Base-by-base conservation (phyloP, 2,113 vertebrate genomes). In the Beaufortia kweichowensis region DNA sequence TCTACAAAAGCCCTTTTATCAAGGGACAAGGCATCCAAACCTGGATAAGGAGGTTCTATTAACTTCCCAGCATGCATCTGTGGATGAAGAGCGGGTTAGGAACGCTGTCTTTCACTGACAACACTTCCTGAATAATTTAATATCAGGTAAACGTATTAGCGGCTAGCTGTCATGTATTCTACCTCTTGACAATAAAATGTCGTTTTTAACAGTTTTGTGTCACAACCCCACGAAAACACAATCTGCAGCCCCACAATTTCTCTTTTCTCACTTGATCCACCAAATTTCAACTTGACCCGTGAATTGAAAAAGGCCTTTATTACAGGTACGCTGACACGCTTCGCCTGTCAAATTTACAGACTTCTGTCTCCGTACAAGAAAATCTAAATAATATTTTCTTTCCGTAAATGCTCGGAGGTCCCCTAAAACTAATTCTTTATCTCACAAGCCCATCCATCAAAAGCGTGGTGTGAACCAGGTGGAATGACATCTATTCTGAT, bases 21-120 rank as follows among this genome's bases (percentile, higher is more conserved):
- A 77, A 75, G 75, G 72, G 23, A 71, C 56, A 57, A 46, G 53
- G 53, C 78, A 48, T 57, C 78, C 75, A 41, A n/a, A 60, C 70
- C 24, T 11, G 70, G 81, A 83, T 82, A 80, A 84, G 75, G 65
- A 77, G 81, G 67, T 55, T 84, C 81, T 63, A 79, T 81, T 83
- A 79, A 77, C 77, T 78, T 86, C 85, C 82, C 85, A 85, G 81
- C 79, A 76, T 84, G 81, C 63, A 31, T 57, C 75, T 80, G 62
- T 75, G 66, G 59, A 48, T 53, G 56, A 64, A 73, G 50, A 55
- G n/a, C 50, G 19, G 31, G 57, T 33, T 33, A 62, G 61, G 39
- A 75, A 55, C 11, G 35, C 41, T 35, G 61, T 31, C 56, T 14
- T 63, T 57, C 56, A 68, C 63, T 81, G 72, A 71, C 73, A 75